Percentiles rank a stretch among this genome's conserved stretches.
phyloP scores from a whole-genome alignment of 2,113 vertebrate genomes.

The Columba janthina region DNA sequence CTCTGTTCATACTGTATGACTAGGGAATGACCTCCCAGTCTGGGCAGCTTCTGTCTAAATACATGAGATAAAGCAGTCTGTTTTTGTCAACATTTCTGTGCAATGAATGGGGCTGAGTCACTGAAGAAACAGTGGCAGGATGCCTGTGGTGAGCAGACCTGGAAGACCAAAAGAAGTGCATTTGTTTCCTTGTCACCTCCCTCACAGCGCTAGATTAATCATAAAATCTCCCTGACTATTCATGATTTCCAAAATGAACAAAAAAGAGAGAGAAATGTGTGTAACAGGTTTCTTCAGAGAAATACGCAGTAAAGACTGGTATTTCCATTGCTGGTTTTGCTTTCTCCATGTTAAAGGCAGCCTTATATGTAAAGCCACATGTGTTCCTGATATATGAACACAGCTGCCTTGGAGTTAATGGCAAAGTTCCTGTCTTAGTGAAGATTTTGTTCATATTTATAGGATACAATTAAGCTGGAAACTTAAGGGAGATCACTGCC shows the following conservation, averaged over 20 bases:
- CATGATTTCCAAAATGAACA: not conserved
- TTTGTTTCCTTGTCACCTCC: not conserved
- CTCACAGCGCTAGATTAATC: not conserved
- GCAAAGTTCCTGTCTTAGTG: not conserved
- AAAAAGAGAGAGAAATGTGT: not conserved
- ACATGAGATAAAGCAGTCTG: not conserved
- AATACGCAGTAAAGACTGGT: not conserved
- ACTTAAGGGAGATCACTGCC: not conserved
- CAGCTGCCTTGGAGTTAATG: not conserved
- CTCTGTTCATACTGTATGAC: not conserved
- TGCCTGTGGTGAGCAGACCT: not conserved
- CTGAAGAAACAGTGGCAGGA: not conserved
- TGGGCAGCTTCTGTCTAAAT: not conserved
- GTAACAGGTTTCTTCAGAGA: not conserved
- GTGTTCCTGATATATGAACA: not conserved
- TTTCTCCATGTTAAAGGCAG: not conserved
- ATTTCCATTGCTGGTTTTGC: not conserved
- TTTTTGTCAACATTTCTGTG: not conserved
- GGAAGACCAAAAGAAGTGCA: not conserved
- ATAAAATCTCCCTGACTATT: not conserved
- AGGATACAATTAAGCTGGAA: constrained; percentile 3
- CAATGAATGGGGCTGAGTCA: not conserved
- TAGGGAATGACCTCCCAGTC: not conserved
- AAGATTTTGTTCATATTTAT: not conserved
- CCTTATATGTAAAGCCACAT: not conserved